Base-by-base conservation (phyloP, 2,113 vertebrate genomes). In the Taurulus bubalis region DNA sequence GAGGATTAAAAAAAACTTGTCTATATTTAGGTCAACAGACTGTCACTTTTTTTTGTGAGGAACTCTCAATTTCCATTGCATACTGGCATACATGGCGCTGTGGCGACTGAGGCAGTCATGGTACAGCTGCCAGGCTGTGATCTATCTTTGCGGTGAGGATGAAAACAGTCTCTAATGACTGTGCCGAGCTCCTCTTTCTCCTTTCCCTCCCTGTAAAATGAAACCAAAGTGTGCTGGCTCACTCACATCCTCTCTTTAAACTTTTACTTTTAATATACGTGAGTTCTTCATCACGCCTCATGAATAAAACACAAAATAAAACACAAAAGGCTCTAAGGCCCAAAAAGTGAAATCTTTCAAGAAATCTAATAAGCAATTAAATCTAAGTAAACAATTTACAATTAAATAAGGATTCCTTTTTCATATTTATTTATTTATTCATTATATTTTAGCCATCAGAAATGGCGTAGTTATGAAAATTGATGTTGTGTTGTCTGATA, bases 141-240 rank as follows among this genome's bases (percentile, higher is more conserved):
- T 91, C 59, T 67, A 85, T 89, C 83, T 77, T 15, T 86, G 74
- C 80, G 79, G 81, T 60, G 71, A 80, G 80, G 81, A 74, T 72
- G 83, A 84, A 86, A 87, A 84, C 80, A 73, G 83, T 80, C 79
- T 85, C 81, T 91, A 88, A 89, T 91, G 84, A 86, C 84, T 80
- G 34, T 71, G 64, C 71, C 40, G 28, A 86, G 77, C 77, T 88
- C 77, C 59, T 42, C 75, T 68, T 63, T 55, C 70, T 49, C 58
- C 28, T 45, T 49, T 20, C 58, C 34, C 30, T 20, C 67, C 36
- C 75, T 88, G 90, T 86, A 87, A 88, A 84, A 83, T 79, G 86
- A 88, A 88, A 88, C 86, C 86, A 34, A 69, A 75, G 77, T 84
- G 74, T 8, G 28, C 75, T 34, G 84, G 80, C 84, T 90, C 58